These are phyloP conservation scores for Teinopalpus imperialis DNA, from an alignment of 2,888 invertebrate species.

Conservation along the genomic window DNA sequence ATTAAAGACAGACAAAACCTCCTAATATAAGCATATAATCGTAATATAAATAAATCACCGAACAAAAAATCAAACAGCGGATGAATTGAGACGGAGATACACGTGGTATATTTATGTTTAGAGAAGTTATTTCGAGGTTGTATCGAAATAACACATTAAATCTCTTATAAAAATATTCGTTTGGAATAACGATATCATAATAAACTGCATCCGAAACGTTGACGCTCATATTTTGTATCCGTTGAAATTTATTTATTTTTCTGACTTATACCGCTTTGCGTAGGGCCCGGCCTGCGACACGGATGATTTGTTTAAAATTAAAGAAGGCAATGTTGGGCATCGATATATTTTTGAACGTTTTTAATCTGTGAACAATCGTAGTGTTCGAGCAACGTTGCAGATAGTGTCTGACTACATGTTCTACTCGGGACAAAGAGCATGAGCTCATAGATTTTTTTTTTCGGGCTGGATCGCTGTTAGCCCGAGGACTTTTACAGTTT, in stretches of 20 bases:
- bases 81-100: conserved; percentile 37
- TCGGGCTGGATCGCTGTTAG: no score
- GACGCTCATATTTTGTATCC: conserved; percentile 39
- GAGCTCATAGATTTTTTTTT: no score
- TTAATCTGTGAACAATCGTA: neutral
- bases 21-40: conserved; percentile 43
- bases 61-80: conserved; percentile 40
- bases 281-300: neutral
- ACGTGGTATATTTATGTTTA: conserved; percentile 70
- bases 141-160: conserved; percentile 59
- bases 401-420: no score
- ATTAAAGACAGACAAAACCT: conserved; percentile 47
- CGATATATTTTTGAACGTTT: neutral
- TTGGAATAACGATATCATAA: conserved; percentile 63
- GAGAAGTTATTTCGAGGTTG: conserved; percentile 66
- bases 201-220: conserved; percentile 48
- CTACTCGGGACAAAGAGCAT: no score
- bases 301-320: conserved; percentile 1
- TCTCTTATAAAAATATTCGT: conserved; percentile 63
- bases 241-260: conserved; percentile 40
- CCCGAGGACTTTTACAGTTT: no score
- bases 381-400: no score
- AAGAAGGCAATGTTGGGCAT: neutral
- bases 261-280: conserved; percentile 34
- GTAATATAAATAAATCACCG: conserved; percentile 54